Evolutionary conservation across 2,113 vertebrate species (phyloP), one percentile per base, ranked within the genome.

Genomic region (Tringa solitaria): DNA sequence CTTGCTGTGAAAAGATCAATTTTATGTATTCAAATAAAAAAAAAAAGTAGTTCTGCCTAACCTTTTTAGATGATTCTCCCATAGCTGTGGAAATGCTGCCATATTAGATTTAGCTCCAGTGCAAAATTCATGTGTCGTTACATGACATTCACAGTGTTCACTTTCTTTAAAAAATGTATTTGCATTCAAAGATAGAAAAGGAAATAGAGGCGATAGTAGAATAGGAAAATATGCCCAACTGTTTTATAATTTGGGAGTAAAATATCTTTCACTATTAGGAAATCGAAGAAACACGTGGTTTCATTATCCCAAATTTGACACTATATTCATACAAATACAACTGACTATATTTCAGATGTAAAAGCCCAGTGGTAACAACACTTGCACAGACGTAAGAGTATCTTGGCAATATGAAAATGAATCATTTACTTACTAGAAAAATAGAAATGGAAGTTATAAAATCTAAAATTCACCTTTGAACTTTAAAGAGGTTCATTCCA

Each of bases 201-300:
- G 33, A 32, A 93, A 84, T 41, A 83, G 26, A 76, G 28, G 5
- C 61, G 50, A 54, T 41, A 76, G 7, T 79, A 79, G 84, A 85
- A 85, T 15, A 91, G 48, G 64, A 82, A 95, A 91, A 91, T 83
- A 85, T 48, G 9, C 37, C 22, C 26, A 75, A 12, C 12, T 46
- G 70, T 33, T 76, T 57, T 88, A 50, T 69, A 76, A 92, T 95
- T 94, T 94, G 67, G 30, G 35, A 91, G 70, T 82, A 65, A 95
- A 80, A 85, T 91, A 41, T 26, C 48, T 39, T 81, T 90, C 30
- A 37, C 6, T 80, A 28, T 14, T 73, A 85, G 35, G 35, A 91
- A 94, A 93, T 93, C 30, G 10, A 33, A 76, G 43, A 85, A 90
- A 90, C 6, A 14, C 11, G 5, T 72, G 45, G 45, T 51, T 93